Base-by-base conservation (phyloP, 2,888 invertebrate species). In the Athalia cordata region DNA sequence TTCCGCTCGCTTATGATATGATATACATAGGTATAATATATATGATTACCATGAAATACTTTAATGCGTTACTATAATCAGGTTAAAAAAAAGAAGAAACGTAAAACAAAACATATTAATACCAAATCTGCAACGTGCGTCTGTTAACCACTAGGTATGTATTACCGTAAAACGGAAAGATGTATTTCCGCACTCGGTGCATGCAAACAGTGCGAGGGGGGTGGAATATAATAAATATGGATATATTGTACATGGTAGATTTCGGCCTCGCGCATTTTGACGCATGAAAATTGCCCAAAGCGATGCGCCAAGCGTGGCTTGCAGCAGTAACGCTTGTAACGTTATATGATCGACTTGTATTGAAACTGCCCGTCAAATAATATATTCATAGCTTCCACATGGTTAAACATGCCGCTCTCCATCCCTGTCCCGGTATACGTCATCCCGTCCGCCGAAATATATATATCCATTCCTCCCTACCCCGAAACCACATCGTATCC, bases 261-360 rank as follows among this genome's bases (percentile, higher is more conserved):
- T 59, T 6, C 13, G 43, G 57, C 59, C 45, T 13, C 45, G 52
- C 45, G 45, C 45, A 59, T 86, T 87, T 84, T 88, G 89, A 88
- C 88, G 89, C 89, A 89, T 89, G 88, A 89, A 89, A 89, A 88
- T 89, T 89, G 89, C 89, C 89, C 88, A 89, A 89, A 89, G 89
- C 88, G 88, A 89, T 89, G 89, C 89, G 87, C 88, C 87, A 87
- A 84, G 86, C 87, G 86, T 88, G 88, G 88, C 88, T 29, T 29
- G 29, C 29, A 29, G 29, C 88, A 87, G 88, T 85, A 84, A 47
- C 83, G 88, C 88, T 88, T 87, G 88, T 85, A 85, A 57, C 83
- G 84, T 86, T 86, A 87, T 87, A 86, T 87, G 88, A 88, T 88
- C 88, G 87, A 87, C 87, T 85, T 87, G 87, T 87, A 85, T 86